Evolutionary conservation across 2,113 vertebrate genomes (phyloP).

Genomic region (Colinus virginianus): DNA sequence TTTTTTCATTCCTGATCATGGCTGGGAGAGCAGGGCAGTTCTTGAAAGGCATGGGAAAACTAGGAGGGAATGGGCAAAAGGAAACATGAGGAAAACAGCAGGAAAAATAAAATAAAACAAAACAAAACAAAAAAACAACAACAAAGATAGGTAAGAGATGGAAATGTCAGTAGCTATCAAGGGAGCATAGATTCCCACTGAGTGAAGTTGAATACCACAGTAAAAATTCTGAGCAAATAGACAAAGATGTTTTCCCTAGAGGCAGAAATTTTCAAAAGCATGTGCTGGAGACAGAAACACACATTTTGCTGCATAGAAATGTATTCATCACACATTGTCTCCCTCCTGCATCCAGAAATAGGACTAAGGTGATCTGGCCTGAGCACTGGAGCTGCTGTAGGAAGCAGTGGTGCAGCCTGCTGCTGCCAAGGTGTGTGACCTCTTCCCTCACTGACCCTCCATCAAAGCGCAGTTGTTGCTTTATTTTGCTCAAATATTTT

Average conservation of each 20-base stretch:
- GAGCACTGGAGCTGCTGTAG: neutral
- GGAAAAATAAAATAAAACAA: neutral
- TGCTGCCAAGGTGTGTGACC: neutral
- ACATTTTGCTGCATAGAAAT: neutral
- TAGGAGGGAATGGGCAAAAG: neutral
- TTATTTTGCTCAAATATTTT: conserved; percentile 29
- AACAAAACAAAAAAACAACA: neutral
- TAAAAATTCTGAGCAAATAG: conserved; percentile 21
- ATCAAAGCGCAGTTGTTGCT: neutral
- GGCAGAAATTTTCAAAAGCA: neutral
- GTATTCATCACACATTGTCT: neutral
- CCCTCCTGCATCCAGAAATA: neutral
- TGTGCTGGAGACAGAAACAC: neutral
- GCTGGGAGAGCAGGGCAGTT: neutral
- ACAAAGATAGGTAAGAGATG: neutral
- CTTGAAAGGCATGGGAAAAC: neutral
- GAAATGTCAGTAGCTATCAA: conserved; percentile 17
- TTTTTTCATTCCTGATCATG: neutral
- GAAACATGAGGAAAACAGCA: neutral
- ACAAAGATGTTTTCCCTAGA: neutral
- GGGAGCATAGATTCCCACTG: neutral
- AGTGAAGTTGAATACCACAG: neutral
- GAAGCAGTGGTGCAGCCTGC: neutral
- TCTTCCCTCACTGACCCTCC: neutral
- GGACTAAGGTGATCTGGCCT: neutral